Conservation (phyloP, 2,113 vertebrate species). For the Mustela nigripes region DNA sequence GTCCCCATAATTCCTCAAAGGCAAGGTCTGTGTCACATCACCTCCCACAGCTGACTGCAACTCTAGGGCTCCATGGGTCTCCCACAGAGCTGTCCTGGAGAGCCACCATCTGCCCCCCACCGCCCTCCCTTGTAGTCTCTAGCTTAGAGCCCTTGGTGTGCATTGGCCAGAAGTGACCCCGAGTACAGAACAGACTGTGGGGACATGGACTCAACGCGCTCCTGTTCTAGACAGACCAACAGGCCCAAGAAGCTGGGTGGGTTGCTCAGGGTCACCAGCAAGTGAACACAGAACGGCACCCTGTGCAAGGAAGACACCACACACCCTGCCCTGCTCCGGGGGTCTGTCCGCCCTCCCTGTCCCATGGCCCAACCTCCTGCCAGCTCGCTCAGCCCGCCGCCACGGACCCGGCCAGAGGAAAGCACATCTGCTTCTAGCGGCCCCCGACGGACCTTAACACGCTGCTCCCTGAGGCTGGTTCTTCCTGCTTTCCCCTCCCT, state of each 20-base stretch:
- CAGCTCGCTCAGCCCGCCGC: background rate
- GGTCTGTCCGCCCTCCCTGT: background rate
- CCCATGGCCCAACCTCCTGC: background rate
- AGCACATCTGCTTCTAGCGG: background rate
- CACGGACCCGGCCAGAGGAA: background rate
- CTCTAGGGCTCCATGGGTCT: background rate
- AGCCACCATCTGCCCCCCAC: background rate
- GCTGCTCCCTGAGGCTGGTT: background rate
- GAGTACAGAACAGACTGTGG: background rate
- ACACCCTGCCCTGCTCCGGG: background rate
- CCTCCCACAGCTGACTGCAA: background rate
- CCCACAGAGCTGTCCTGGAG: background rate
- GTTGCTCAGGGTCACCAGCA: background rate
- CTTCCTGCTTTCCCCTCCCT: background rate
- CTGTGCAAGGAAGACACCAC: background rate
- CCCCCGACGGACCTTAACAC: rapidly evolving
- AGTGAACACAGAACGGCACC: background rate
- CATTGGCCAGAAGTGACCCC: background rate
- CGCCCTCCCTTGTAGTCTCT: background rate
- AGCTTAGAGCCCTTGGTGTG: background rate
- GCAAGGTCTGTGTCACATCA: background rate
- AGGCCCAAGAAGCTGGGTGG: background rate
- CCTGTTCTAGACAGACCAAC: background rate
- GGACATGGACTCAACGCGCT: background rate
- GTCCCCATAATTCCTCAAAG: background rate